A percentile compares a stretch with the other conserved stretches of the same genome.
phyloP scores from a whole-genome alignment of 2,797 vertebrate genomes.

The Fistularia tabacaria region DNA sequence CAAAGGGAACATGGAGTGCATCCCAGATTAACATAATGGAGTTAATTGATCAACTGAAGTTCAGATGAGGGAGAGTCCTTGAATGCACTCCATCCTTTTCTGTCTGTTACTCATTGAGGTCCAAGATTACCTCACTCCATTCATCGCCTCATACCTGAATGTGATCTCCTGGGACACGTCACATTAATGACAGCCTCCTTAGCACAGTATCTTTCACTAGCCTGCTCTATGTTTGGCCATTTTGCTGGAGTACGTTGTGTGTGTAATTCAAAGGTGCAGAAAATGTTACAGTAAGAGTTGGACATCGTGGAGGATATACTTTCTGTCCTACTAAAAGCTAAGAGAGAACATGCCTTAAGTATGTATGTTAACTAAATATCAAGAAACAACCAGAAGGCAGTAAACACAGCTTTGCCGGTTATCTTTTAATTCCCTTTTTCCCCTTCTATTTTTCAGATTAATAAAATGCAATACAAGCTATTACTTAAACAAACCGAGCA shows the following conservation, averaged over 20 bases:
- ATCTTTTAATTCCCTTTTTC: too few species aligned
- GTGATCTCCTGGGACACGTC: conserved; percentile 34
- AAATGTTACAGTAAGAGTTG: conserved; percentile 6
- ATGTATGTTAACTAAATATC: too few species aligned
- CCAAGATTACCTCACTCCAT: conserved; percentile 56
- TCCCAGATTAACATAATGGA: conserved; percentile 69
- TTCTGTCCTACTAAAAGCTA: too few species aligned
- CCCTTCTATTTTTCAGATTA: too few species aligned
- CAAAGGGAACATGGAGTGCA: conserved; percentile 64
- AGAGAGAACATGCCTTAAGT: too few species aligned
- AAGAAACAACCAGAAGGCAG: too few species aligned
- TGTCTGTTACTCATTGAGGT: conserved; percentile 35
- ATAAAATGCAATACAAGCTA: too few species aligned
- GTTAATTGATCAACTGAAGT: conserved; percentile 66
- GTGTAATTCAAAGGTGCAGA: conserved; percentile 1
- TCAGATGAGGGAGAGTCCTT: conserved; percentile 51
- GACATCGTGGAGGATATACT: not conserved
- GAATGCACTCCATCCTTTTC: conserved; percentile 45
- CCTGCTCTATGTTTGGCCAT: conserved; percentile 21
- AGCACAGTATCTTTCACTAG: conserved; percentile 21
- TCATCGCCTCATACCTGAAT: conserved; percentile 48
- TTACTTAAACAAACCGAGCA: too few species aligned
- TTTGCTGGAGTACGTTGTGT: not conserved
- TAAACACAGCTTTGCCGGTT: too few species aligned
- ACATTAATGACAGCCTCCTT: conserved; percentile 27